Base-by-base conservation (phyloP, 2,797 vertebrate species). In the Hybognathus amarus region DNA sequence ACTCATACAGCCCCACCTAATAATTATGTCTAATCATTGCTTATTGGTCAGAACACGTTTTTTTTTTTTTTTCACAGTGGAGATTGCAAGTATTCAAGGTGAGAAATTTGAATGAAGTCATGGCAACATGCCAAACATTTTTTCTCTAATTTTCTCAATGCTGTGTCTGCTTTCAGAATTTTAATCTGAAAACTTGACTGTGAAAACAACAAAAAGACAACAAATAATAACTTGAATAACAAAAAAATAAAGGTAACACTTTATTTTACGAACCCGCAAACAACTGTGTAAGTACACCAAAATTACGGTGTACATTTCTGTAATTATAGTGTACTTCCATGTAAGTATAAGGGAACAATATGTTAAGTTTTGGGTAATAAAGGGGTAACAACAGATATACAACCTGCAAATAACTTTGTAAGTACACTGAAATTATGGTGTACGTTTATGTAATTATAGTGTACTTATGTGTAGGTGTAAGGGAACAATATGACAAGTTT, bases 11-110 rank as follows among this genome's bases (percentile, higher is more conserved):
- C 63, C 69, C 27, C 30, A 38, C 42, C 24, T 36, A 40, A 76
- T 80, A 64, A 77, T 83, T 71, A 30, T 27, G 45, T 79, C 22
- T 83, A 61, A 83, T 67, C 64, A 85, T 24, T 5, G n/a, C 47
- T 76, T 71, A 77, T 71, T 77, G 77, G 67, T 80, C 64, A 73
- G 47, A 81, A 38, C 61, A n/a, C 59, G 13, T 38, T 38, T 61
- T 22, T 52, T 50, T 15, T 47, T 15, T 15, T 54, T 24, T 42
- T 36, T 61, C 59, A 69, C 61, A 69, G 70, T 27, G 81, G 40
- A 47, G 40, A 15, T 82, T 73, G 73, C 36, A 75, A 82, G 68
- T 82, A 52, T 7, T 74, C 70, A 83, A 70, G 66, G 45, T 63
- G 9, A 71, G 64, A 17, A 59, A 71, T 66, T 33, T 82, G 8